Percentiles rank a stretch among this genome's conserved stretches.
These are phyloP conservation scores for Latrodectus geometricus DNA, from an alignment of 1,140 invertebrate genomes.

Conservation along the genomic window DNA sequence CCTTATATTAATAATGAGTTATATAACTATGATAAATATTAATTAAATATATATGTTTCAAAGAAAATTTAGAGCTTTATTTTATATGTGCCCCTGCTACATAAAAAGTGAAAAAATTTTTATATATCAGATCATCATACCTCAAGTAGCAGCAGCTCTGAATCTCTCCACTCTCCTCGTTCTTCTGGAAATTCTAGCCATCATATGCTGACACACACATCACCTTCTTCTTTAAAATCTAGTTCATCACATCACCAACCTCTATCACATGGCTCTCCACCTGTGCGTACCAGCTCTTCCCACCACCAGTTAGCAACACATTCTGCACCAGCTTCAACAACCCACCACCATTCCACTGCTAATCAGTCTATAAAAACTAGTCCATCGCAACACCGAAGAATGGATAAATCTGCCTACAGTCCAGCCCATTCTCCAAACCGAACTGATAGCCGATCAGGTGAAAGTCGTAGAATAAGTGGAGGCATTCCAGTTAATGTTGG, in stretches of 20 bases:
- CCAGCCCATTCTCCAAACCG: slow-evolving; percentile 54
- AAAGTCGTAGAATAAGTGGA: slow-evolving; percentile 2
- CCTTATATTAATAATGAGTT: too few species aligned
- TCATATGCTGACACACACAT: slow-evolving; percentile 43
- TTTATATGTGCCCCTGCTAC: too few species aligned
- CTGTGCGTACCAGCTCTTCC: slow-evolving; percentile 53
- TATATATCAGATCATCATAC: slow-evolving; percentile 21
- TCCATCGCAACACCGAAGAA: slow-evolving; percentile 45
- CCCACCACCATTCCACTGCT: slow-evolving; percentile 34
- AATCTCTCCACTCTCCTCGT: slow-evolving; percentile 48
- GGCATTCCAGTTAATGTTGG: slow-evolving; percentile 3
- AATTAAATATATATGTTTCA: too few species aligned
- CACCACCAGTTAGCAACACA: slow-evolving; percentile 56
- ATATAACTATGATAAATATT: too few species aligned
- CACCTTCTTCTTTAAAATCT: slow-evolving; percentile 54
- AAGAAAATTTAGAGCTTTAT: too few species aligned
- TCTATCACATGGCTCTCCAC: slow-evolving; percentile 50
- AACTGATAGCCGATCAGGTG: slow-evolving; percentile 9
- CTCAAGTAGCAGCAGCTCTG: slow-evolving; percentile 48
- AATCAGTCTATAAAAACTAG: slow-evolving; percentile 53
- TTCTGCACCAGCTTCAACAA: slow-evolving; percentile 3
- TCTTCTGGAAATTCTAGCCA: slow-evolving; percentile 43
- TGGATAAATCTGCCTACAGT: slow-evolving; percentile 48
- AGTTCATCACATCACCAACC: slow-evolving; percentile 59
- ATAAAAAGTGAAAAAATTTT: too few species aligned